Conservation (phyloP, 2,113 vertebrate genomes). For the Apodemus speciosus region DNA sequence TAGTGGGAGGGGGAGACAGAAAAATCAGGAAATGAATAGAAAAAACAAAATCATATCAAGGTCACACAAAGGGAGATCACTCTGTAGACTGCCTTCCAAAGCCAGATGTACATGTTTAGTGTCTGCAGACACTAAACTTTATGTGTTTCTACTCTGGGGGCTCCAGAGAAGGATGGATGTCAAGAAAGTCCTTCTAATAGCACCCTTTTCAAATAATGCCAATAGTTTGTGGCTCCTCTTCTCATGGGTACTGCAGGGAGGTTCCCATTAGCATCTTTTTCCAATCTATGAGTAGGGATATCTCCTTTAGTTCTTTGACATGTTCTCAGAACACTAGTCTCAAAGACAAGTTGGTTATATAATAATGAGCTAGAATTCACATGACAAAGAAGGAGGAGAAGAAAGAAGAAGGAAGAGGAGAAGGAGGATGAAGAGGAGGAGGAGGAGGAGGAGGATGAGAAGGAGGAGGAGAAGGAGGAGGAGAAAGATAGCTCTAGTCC, state of each 20-base stretch:
- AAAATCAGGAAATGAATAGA: background rate
- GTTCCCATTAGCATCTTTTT: background rate
- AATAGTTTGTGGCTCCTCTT: too few species aligned
- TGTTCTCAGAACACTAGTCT: background rate
- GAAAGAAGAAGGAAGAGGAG: too few species aligned
- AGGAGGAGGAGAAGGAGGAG: too few species aligned
- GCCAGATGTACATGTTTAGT: background rate
- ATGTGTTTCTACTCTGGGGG: background rate
- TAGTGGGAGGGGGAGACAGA: accelerated
- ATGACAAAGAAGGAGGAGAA: background rate
- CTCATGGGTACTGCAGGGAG: accelerated
- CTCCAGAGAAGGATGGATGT: background rate
- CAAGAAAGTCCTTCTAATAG: background rate
- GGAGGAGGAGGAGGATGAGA: too few species aligned
- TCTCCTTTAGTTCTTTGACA: background rate
- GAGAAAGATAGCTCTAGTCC: background rate
- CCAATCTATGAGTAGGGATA: background rate
- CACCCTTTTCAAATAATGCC: accelerated
- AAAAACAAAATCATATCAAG: background rate
- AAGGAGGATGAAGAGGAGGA: too few species aligned
- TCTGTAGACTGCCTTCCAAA: background rate
- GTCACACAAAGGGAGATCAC: background rate
- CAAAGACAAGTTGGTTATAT: background rate
- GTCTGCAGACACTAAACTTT: background rate
- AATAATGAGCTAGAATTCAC: background rate